These are phyloP conservation scores for Trichomalopsis sarcophagae DNA, from an alignment of 1,140 invertebrate species.

Conservation along the genomic window DNA sequence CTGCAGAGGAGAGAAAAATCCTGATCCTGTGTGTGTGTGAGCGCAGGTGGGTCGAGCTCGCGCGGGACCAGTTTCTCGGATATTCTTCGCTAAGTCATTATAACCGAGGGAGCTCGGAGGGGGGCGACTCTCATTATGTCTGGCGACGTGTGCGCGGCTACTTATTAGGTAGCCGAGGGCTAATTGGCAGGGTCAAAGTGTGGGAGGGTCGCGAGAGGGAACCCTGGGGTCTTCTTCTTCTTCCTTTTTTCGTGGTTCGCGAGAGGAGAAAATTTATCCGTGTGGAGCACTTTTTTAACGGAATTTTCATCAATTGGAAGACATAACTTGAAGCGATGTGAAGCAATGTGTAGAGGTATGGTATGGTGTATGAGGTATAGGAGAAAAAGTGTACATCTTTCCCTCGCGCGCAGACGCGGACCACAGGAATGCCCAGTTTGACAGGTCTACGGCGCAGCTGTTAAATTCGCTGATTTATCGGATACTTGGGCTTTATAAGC, in stretches of 20 bases:
- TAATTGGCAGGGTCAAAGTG: slow-evolving; percentile 55
- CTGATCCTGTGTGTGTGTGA: background rate
- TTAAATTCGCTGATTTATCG: slow-evolving; percentile 14
- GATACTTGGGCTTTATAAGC: slow-evolving; percentile 8
- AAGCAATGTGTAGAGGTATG: background rate
- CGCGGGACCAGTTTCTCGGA: slow-evolving; percentile 39
- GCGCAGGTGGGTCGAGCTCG: slow-evolving; percentile 1
- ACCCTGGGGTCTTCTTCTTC: too few species aligned
- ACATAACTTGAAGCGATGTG: too few species aligned
- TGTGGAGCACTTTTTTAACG: background rate
- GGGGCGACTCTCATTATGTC: slow-evolving; percentile 47
- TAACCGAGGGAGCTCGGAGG: background rate
- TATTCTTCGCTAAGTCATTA: slow-evolving; percentile 35
- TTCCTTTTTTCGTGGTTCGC: too few species aligned
- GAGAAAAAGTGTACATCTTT: slow-evolving; percentile 15
- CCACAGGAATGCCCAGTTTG: background rate
- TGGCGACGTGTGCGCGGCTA: slow-evolving; percentile 48
- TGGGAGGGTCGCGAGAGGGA: slow-evolving; percentile 29
- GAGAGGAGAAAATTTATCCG: background rate
- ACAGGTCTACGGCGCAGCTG: background rate
- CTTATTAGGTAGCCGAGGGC: slow-evolving; percentile 50
- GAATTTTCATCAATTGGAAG: background rate
- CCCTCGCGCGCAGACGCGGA: background rate
- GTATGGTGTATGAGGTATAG: background rate
- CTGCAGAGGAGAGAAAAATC: slow-evolving; percentile 15